Evolutionary conservation across 2,113 vertebrate genomes (phyloP).

Genomic region (Aldabrachelys gigantea): DNA sequence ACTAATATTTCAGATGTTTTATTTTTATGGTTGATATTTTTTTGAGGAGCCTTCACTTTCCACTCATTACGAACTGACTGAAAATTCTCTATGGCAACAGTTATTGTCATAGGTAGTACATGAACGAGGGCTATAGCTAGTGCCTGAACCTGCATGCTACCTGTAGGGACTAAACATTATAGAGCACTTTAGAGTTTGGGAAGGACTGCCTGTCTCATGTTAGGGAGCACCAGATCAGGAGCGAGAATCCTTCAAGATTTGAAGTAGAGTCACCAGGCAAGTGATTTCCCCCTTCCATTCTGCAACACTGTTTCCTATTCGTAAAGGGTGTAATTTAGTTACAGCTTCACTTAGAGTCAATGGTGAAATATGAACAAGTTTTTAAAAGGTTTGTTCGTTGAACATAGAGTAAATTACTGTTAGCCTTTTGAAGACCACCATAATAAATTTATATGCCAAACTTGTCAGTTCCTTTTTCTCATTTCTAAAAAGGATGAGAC

Average conservation of each 20-base stretch:
- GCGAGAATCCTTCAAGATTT: neutral
- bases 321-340: neutral
- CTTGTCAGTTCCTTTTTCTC: neutral
- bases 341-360: neutral
- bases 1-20: neutral
- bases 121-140: neutral
- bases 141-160: neutral
- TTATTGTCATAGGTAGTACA: neutral
- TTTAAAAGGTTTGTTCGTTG: neutral
- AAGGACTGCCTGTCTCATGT: neutral
- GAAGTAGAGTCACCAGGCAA: neutral
- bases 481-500: neutral
- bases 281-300: neutral
- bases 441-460: neutral
- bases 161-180: neutral
- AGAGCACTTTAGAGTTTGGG: neutral
- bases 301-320: neutral
- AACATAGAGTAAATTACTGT: neutral
- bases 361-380: neutral
- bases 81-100: neutral
- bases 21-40: neutral
- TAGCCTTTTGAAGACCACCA: neutral
- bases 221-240: neutral
- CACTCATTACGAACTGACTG: neutral
- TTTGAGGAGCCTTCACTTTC: neutral